These are phyloP conservation scores for Anthoscopus minutus DNA, from an alignment of 2,113 vertebrate genomes.

Conservation along the genomic window DNA sequence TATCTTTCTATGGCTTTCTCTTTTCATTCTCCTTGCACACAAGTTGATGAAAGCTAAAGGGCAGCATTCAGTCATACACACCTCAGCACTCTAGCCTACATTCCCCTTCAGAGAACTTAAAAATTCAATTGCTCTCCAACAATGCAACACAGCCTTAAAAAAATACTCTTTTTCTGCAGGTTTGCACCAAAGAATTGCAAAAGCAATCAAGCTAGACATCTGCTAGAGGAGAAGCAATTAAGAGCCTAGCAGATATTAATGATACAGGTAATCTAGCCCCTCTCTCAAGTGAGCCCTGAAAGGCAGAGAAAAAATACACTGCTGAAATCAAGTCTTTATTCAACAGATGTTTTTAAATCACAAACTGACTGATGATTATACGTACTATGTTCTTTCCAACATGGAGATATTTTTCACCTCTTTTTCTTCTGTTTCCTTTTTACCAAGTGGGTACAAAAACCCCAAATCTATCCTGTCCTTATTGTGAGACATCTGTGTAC, in stretches of 20 bases:
- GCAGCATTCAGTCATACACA: not conserved
- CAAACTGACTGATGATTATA: not conserved
- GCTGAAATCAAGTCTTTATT: conserved; percentile 39
- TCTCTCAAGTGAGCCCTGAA: not conserved
- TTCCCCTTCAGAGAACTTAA: not conserved
- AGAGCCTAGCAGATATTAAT: not conserved
- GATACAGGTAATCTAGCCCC: not conserved
- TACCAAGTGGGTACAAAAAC: not conserved
- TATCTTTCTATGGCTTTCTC: not conserved
- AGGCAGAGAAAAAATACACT: not conserved
- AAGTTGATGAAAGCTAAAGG: not conserved
- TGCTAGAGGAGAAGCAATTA: conserved; percentile 7
- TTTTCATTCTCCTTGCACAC: not conserved
- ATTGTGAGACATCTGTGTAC: not conserved
- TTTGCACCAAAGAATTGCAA: not conserved
- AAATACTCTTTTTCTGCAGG: not conserved
- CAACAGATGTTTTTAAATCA: conserved; percentile 32
- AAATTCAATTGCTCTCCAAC: not conserved
- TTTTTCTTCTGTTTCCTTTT: not conserved
- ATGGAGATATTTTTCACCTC: not conserved
- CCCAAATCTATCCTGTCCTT: not conserved
- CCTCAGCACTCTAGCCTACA: not conserved
- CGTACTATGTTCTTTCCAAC: not conserved
- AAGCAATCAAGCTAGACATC: not conserved
- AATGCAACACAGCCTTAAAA: not conserved